A percentile compares a stretch with the other conserved stretches of the same genome.
Evolutionary conservation across 2,113 vertebrate genomes (phyloP).

Genomic region (Carettochelys insculpta): DNA sequence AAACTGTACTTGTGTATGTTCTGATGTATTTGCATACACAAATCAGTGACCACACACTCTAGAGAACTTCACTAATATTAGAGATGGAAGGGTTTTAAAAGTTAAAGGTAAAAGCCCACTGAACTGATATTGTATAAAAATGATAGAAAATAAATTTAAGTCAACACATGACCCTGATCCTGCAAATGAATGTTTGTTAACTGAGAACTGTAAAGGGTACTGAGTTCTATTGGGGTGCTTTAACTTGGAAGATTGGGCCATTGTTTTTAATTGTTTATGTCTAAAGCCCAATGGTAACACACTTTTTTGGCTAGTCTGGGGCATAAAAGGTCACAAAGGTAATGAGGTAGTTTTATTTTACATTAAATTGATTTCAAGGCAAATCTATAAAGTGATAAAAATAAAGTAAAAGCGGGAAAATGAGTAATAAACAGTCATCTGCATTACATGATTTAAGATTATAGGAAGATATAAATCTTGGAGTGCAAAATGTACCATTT

Average conservation of each 20-base stretch:
- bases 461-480: conserved; percentile 30
- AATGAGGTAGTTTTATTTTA: conserved; percentile 16
- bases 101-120: neutral
- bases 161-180: neutral
- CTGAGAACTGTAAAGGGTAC: neutral
- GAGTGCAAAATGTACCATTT: conserved; percentile 27
- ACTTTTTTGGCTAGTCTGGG: neutral
- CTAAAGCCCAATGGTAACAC: neutral
- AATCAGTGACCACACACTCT: neutral
- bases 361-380: neutral
- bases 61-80: neutral
- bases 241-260: neutral
- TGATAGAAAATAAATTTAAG: neutral
- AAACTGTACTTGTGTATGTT: neutral
- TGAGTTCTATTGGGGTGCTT: neutral
- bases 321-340: neutral
- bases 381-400: neutral
- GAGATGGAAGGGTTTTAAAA: neutral
- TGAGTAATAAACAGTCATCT: conserved; percentile 33
- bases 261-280: neutral
- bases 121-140: neutral
- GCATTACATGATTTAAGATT: conserved; percentile 47
- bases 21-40: neutral
- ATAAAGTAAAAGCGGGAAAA: neutral
- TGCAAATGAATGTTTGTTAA: neutral